Conservation (phyloP, 2,113 vertebrate genomes). For the Ophiodon elongatus region DNA sequence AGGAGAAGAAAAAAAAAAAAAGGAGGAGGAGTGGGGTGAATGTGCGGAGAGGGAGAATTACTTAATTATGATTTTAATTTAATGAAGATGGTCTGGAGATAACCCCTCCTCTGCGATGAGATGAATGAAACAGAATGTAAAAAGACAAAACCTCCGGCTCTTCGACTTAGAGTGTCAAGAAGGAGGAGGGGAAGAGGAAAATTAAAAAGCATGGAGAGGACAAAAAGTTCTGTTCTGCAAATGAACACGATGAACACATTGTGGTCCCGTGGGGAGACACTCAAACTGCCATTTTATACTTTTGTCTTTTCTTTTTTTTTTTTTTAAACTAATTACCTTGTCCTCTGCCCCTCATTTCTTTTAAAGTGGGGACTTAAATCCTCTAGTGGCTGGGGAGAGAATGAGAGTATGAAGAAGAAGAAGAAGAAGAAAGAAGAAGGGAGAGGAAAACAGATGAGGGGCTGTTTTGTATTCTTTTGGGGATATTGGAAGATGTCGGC, state of each 20-base stretch:
- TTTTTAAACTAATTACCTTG: constrained; percentile 54
- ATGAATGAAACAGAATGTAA: constrained; percentile 66
- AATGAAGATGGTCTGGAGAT: constrained; percentile 17
- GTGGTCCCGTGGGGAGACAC: constrained; percentile 42
- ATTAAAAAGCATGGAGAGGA: constrained; percentile 28
- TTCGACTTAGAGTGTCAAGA: constrained; percentile 8
- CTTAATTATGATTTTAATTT: constrained; percentile 63
- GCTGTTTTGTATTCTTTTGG: constrained; percentile 62
- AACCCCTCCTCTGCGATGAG: constrained; percentile 45
- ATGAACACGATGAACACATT: constrained; percentile 39
- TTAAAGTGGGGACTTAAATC: constrained; percentile 37
- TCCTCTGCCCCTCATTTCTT: constrained; percentile 41
- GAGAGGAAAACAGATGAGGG: constrained; percentile 25
- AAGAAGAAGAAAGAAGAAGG: background rate
- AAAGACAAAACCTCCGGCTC: constrained; percentile 49
- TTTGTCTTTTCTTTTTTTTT: constrained; percentile 56
- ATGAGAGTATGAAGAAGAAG: constrained; percentile 11
- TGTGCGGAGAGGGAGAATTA: constrained; percentile 45
- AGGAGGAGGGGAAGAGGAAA: constrained; percentile 29
- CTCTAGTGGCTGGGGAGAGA: constrained; percentile 25
- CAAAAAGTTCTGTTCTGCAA: constrained; percentile 27
- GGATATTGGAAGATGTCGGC: constrained; percentile 38
- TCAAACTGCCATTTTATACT: constrained; percentile 74
- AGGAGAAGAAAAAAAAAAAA: constrained; percentile 3
- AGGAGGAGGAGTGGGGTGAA: constrained; percentile 51